phyloP scores from a whole-genome alignment of 2,797 vertebrate genomes.

The Typhlichthys subterraneus region DNA sequence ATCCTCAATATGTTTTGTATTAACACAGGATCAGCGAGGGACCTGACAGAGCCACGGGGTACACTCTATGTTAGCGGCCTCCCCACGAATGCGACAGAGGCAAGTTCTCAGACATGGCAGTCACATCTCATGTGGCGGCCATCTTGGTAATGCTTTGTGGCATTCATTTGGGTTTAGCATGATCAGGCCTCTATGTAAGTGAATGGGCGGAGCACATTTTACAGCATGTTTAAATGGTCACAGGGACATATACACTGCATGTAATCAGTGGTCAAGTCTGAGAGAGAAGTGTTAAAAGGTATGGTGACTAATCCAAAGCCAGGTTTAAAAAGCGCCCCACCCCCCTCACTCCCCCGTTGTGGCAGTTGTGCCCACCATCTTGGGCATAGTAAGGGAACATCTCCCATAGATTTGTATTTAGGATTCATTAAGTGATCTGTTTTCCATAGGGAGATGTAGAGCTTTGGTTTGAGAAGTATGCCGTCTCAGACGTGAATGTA shows the following conservation, averaged over 20 bases:
- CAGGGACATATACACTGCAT: too few species aligned
- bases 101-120: slow-evolving; percentile 25
- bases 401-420: too few species aligned
- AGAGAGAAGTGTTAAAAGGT: too few species aligned
- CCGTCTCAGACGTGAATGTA: slow-evolving; percentile 44
- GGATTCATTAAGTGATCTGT: too few species aligned
- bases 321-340: too few species aligned
- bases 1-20: background rate
- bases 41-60: slow-evolving; percentile 5
- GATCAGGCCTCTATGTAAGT: too few species aligned
- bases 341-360: background rate
- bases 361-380: background rate
- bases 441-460: slow-evolving; percentile 47
- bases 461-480: slow-evolving; percentile 61
- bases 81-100: slow-evolving; percentile 54
- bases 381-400: too few species aligned
- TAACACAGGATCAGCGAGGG: slow-evolving; percentile 17
- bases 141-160: background rate
- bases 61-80: slow-evolving; percentile 51
- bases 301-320: too few species aligned
- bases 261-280: too few species aligned
- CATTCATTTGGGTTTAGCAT: background rate
- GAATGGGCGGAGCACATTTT: too few species aligned
- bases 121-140: background rate
- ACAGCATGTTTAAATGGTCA: too few species aligned